These are phyloP conservation scores for Lontra canadensis DNA, from an alignment of 2,113 vertebrate genomes.

Conservation along the genomic window DNA sequence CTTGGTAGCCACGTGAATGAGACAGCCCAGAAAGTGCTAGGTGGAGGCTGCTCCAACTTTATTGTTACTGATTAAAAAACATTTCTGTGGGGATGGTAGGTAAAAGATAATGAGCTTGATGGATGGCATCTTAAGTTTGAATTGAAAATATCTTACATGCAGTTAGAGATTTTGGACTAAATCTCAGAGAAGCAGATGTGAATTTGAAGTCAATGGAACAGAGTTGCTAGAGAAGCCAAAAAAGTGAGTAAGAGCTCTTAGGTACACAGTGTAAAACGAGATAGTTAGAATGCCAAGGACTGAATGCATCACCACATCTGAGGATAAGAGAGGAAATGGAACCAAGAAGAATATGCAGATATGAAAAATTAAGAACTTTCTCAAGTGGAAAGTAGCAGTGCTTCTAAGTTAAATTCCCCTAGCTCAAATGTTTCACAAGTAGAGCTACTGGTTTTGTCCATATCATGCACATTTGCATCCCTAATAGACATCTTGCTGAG, in stretches of 20 bases:
- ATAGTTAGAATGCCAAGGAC: background rate
- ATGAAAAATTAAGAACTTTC: slow-evolving; percentile 10
- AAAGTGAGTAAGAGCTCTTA: background rate
- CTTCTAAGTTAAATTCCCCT: slow-evolving; percentile 32
- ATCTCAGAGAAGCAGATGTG: background rate
- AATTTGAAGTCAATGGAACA: background rate
- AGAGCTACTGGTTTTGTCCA: slow-evolving; percentile 40
- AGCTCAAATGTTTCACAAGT: slow-evolving; percentile 32
- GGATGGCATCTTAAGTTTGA: background rate
- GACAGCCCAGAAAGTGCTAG: background rate
- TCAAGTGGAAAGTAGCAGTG: background rate
- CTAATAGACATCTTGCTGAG: slow-evolving; percentile 55
- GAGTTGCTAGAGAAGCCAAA: background rate
- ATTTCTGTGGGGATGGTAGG: background rate
- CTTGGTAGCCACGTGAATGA: background rate
- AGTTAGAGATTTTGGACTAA: background rate
- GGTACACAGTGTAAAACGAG: background rate
- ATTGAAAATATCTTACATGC: background rate
- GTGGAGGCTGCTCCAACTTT: background rate
- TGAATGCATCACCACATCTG: background rate
- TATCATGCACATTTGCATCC: slow-evolving; percentile 65
- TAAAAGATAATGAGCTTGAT: background rate
- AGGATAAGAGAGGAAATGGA: background rate
- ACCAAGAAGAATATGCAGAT: background rate
- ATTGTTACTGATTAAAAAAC: background rate